Base-by-base conservation (phyloP, 2,797 vertebrate genomes). In the Labeo calbasu region DNA sequence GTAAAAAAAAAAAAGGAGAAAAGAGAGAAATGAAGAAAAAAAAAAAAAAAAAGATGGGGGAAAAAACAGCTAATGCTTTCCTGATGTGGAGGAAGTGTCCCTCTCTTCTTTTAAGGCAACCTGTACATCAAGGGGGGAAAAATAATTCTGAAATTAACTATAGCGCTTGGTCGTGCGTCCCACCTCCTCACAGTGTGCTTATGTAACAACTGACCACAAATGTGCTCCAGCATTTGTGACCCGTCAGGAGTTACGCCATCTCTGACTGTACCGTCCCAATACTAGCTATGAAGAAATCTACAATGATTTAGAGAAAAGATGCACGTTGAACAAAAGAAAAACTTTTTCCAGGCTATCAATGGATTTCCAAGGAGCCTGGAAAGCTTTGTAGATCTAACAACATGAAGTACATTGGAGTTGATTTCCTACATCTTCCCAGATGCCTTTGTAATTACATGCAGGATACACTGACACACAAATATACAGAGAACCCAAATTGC, bases 171-270 rank as follows among this genome's bases (percentile, higher is more conserved):
- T 85, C 63, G 53, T 85, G 87, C 79, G 87, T 65, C 48, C 70
- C 71, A 25, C 84, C 82, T 82, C 87, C 77, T 43, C 76, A 77
- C 77, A 61, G 25, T 6, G 9, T 63, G 51, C 66, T 78, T 84
- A 90, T 40, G 57, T 89, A 94, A 94, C 84, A 89, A 86, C 89
- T 85, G 89, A 85, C 87, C 88, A 83, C 73, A 92, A 92, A 93
- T 92, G 88, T 92, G 92, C 93, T 91, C 79, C 76, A 89, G 90
- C 91, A 93, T 91, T 92, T 90, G 88, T 79, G 88, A 90, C 85
- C 81, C 88, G 87, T 89, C 89, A 88, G 65, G 71, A 78, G 63
- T 69, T n/a, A 40, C 28, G 36, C 81, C 75, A 89, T 25, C n/a
- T 79, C 19, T 46, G 66, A 82, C 25, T 72, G 88, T 51, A 85